Evolutionary conservation across 2,888 invertebrate genomes (phyloP).

Genomic region (Cyrtodaria siliqua): DNA sequence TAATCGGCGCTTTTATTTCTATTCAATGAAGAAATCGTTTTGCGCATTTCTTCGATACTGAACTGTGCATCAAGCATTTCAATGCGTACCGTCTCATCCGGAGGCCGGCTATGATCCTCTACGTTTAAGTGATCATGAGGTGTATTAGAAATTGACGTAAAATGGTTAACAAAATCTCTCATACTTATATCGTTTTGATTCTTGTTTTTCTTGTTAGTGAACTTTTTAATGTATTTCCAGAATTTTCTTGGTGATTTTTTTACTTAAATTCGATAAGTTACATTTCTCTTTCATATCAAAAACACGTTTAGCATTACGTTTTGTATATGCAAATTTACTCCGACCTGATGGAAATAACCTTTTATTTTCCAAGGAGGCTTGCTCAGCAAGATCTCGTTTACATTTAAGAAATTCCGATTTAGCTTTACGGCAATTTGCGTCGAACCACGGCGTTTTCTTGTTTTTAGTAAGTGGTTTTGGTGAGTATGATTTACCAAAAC

Average conservation of each 20-base stretch:
- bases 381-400: not conserved
- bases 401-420: conserved; percentile 6
- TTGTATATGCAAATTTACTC: not conserved
- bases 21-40: conserved; percentile 15
- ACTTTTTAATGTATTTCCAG: conserved; percentile 27
- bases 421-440: conserved; percentile 4
- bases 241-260: conserved; percentile 10
- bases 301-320: conserved; percentile 9
- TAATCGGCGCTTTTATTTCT: conserved; percentile 29
- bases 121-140: not conserved
- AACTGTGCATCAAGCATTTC: conserved; percentile 12
- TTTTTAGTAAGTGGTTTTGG: not conserved
- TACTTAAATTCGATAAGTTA: conserved; percentile 1
- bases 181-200: conserved; percentile 1
- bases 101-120: not conserved
- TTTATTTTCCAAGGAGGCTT: conserved; percentile 7
- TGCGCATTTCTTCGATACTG: conserved; percentile 17
- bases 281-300: conserved; percentile 10
- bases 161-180: conserved; percentile 13
- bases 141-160: conserved; percentile 10
- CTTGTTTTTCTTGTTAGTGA: conserved; percentile 4
- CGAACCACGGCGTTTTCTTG: conserved; percentile 14
- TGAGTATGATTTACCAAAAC: conserved; percentile 13
- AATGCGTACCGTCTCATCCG: conserved; percentile 5
- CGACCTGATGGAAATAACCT: conserved; percentile 3